Base-by-base conservation (phyloP, 2,797 vertebrate species). In the Pseudotriccus pelzelni region DNA sequence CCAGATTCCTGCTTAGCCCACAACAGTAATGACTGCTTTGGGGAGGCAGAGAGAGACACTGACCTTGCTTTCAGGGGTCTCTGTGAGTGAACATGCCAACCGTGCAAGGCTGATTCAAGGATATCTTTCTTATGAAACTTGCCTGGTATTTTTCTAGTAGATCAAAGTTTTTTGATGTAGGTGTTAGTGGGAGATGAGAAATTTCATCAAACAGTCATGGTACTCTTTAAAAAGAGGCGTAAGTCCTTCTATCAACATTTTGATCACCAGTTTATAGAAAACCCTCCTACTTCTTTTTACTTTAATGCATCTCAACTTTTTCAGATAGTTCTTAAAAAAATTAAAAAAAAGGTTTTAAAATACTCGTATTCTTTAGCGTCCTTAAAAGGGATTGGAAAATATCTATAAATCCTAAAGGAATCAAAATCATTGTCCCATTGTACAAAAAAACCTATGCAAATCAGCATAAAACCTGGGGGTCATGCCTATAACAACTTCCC, bases 171-270 rank as follows among this genome's bases (percentile, higher is more conserved):
- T 90, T 89, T 66, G 34, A 90, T 59, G 84, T 87, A 90, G 81
- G 56, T 81, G 60, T 84, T 90, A 70, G 73, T 73, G 68, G 69
- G 64, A 92, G 84, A 95, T 69, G 44, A 95, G 52, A 88, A 73
- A 76, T 80, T 88, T 86, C 76, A 73, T 85, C 55, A 78, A 52
- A 68, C 50, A 77, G 43, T 74, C 73, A 74, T 41, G 21, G 36
- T 86, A 80, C 56, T 66, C 44, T 84, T 86, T 81, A 84, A 67
- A 89, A 84, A 86, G 52, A 86, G 27, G 44, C 19, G 0, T 86
- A 58, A 86, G 36, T 77, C 66, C 75, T 83, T 83, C 55, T 41
- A 77, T 60, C 28, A 74, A 70, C 36, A 32, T 80, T 86, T 88
- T 75, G 62, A 87, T 81, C n/a, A 74, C 37, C 30, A 63, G 10